Conservation (phyloP, 1,140 invertebrate species). For the Ceratosolen solmsi region DNA sequence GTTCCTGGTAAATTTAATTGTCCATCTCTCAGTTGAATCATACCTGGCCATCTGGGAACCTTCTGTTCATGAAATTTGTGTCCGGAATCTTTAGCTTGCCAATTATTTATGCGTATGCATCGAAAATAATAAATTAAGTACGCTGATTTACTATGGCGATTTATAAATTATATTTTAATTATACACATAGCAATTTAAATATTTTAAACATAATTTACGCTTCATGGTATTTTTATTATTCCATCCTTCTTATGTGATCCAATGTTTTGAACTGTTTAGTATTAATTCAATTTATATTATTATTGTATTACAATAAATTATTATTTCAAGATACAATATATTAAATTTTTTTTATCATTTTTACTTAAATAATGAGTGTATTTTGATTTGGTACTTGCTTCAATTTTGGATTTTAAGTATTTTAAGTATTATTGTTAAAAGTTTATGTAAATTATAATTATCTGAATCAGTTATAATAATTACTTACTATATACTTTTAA, state of each 20-base stretch:
- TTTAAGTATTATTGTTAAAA: background rate
- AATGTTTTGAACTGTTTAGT: too few relatives aligned
- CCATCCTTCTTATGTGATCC: too few relatives aligned
- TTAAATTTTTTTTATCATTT: too few relatives aligned
- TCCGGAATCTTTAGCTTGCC: background rate
- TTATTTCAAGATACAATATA: too few relatives aligned
- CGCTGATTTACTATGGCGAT: too few relatives aligned
- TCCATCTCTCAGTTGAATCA: background rate
- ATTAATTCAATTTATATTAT: too few relatives aligned
- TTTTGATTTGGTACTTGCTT: background rate
- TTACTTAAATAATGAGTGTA: too few relatives aligned
- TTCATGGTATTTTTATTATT: too few relatives aligned
- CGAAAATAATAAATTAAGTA: background rate
- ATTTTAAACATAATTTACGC: too few relatives aligned
- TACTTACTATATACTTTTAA: background rate
- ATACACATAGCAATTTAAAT: too few relatives aligned
- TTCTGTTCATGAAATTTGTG: background rate
- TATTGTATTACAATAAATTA: too few relatives aligned
- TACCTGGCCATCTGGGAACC: background rate
- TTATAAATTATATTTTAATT: too few relatives aligned
- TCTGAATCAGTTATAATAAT: background rate
- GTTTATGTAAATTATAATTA: background rate
- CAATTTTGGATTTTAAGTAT: background rate
- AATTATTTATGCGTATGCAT: slow-evolving; percentile 24
- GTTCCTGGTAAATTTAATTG: slow-evolving; percentile 44